Evolutionary conservation across 1,140 invertebrate species (phyloP), one percentile per base, ranked within the genome.

Genomic region (Ostrea edulis): DNA sequence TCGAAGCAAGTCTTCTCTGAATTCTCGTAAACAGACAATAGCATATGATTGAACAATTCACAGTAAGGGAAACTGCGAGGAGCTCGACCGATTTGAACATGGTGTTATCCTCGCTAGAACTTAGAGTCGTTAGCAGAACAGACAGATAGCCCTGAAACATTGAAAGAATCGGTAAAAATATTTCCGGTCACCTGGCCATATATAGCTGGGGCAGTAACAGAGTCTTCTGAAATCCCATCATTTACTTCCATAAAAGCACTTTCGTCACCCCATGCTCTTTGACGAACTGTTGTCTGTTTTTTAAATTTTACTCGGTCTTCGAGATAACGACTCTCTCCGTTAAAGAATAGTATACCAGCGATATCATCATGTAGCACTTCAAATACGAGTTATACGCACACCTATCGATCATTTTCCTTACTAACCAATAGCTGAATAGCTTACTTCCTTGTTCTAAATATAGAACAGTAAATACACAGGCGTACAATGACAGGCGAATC

Each of bases 361-460:
- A 62, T 25, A 35, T 77, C 68, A 77, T 77, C 68, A 77, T 14
- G 29, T 22, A 29, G 22, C 25, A 22, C 22, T 77, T 77, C 68
- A 20, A 62, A n/a, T 62, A 62, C 55, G 17, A 62, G 55, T n/a
- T 62, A 17, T 62, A 17, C 20, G n/a, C 7, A 62, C n/a, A 77
- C 29, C 68, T 22, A 77, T 77, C 35, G 35, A 44, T 77, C 68
- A 77, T 77, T 77, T 77, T 77, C 68, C 29, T 12, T 14, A 29
- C 68, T 77, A 77, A 77, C 68, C 68, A 77, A 77, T 77, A 77
- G 68, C 68, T 77, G 68, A 77, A 77, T 9, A 77, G 68, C 25
- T 8, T 14, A 77, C 68, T 77, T 77, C 68, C 68, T 77, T 77
- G 68, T 77, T 77, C 68, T 77, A 77, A 77, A 77, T 29, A 77